These are phyloP conservation scores for Cochlearius cochlearius DNA, from an alignment of 2,113 vertebrate genomes.

Conservation along the genomic window DNA sequence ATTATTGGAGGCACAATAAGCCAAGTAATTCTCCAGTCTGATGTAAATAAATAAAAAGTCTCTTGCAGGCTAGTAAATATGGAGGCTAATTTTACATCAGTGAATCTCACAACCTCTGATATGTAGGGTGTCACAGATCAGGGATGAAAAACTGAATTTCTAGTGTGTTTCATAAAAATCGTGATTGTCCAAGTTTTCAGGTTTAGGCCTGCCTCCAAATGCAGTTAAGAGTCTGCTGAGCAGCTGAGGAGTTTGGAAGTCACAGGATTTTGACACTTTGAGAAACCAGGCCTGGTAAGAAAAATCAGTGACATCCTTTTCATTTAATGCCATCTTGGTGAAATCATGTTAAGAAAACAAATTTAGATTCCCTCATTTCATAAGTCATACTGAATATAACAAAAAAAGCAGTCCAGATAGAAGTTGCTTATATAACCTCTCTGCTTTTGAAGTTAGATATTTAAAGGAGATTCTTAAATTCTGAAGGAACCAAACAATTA, in stretches of 20 bases:
- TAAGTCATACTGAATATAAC: background rate
- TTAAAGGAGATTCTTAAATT: background rate
- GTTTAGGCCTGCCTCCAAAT: background rate
- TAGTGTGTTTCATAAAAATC: background rate
- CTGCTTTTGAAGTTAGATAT: background rate
- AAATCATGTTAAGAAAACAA: background rate
- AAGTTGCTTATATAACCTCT: background rate
- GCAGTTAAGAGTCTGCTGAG: background rate
- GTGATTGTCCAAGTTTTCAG: background rate
- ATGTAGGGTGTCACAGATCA: accelerated
- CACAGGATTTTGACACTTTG: background rate
- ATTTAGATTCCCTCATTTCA: background rate
- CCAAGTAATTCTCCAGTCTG: background rate
- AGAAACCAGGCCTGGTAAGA: background rate
- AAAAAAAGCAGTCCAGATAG: background rate
- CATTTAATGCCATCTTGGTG: background rate
- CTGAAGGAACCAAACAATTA: background rate
- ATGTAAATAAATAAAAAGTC: background rate
- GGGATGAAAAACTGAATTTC: background rate
- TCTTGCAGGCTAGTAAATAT: background rate
- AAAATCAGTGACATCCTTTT: background rate
- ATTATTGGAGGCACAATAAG: background rate
- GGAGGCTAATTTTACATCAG: background rate
- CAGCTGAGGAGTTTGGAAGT: background rate
- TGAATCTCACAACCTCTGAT: background rate